Conservation (phyloP, 2,797 vertebrate genomes). For the Dryobates pubescens region DNA sequence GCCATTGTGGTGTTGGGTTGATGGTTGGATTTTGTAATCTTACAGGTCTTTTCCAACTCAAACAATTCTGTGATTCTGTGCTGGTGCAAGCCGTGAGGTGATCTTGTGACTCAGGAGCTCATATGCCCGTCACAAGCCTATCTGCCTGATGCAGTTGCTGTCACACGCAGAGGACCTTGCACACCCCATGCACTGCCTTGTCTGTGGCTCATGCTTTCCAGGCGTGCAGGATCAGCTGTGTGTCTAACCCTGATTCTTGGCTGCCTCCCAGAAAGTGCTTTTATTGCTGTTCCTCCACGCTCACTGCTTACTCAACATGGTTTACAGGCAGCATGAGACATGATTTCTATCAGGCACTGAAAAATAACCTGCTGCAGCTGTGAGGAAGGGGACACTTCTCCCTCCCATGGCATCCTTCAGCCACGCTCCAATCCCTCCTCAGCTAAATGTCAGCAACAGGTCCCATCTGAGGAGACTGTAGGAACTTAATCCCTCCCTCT, state of each 20-base stretch:
- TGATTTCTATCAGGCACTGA: not conserved
- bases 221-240: not conserved
- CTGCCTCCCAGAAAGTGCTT: not conserved
- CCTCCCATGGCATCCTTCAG: not conserved
- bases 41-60: too few species aligned
- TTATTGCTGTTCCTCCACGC: not conserved
- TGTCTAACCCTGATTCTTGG: not conserved
- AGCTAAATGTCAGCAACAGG: slow-evolving; percentile 9
- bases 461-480: not conserved
- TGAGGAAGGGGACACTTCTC: not conserved
- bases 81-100: not conserved
- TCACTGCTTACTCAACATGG: not conserved
- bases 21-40: too few species aligned
- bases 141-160: not conserved
- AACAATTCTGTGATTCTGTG: not conserved
- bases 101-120: not conserved
- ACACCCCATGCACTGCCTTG: accelerated
- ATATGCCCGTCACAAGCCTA: not conserved
- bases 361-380: not conserved
- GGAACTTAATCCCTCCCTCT: slow-evolving; percentile 19
- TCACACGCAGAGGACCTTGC: not conserved
- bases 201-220: not conserved
- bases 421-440: not conserved
- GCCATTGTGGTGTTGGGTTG: too few species aligned
- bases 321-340: not conserved